Evolutionary conservation across 2,797 vertebrate genomes (phyloP).

Genomic region (Mormyrops attenuatus): DNA sequence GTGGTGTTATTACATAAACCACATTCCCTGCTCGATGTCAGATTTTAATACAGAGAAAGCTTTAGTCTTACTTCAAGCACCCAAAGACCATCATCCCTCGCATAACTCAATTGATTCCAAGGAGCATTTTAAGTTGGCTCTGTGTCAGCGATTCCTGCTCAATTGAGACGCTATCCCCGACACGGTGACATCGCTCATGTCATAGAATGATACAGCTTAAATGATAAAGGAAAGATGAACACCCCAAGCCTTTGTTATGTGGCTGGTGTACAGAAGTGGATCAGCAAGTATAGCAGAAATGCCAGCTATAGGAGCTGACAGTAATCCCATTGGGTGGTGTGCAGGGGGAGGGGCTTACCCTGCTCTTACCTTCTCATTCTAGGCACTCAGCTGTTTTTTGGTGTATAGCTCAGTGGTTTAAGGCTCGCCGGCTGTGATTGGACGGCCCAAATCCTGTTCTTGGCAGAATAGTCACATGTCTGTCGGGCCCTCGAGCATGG

Average conservation of each 20-base stretch:
- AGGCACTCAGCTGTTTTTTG: background rate
- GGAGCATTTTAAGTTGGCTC: background rate
- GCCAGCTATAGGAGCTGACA: background rate
- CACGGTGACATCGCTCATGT: background rate
- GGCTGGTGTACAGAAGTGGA: background rate
- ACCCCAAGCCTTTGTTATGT: background rate
- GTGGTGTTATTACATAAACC: background rate
- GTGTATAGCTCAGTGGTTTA: background rate
- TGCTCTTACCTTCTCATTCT: background rate
- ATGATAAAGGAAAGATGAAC: background rate
- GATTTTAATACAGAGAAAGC: background rate
- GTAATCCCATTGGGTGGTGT: background rate
- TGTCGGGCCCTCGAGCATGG: background rate
- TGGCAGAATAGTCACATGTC: background rate
- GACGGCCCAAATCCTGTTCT: background rate
- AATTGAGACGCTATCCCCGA: background rate
- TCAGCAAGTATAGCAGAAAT: background rate
- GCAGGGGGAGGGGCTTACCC: background rate
- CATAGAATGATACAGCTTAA: slow-evolving; percentile 35
- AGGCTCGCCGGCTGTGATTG: background rate
- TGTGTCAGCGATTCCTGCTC: background rate
- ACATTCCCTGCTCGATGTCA: background rate
- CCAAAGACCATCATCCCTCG: background rate
- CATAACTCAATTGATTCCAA: background rate
- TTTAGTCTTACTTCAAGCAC: background rate